These are phyloP conservation scores for Zalophus californianus DNA, from an alignment of 2,797 vertebrate species.

Conservation along the genomic window DNA sequence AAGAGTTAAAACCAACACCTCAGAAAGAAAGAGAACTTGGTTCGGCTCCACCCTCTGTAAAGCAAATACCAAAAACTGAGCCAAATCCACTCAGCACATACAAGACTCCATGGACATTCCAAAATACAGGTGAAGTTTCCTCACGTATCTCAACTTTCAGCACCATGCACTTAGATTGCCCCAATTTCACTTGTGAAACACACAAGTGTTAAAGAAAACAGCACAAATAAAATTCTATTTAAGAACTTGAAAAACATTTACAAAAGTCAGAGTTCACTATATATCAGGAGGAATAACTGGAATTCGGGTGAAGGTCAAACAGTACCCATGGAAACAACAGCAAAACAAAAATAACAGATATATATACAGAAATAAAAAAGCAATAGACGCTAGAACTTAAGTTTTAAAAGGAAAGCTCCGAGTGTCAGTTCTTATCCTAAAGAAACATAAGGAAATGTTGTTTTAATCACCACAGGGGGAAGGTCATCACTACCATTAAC, in stretches of 20 bases:
- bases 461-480: background rate
- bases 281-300: conserved; percentile 53
- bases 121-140: conserved; percentile 70
- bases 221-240: conserved; percentile 25
- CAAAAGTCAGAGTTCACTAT: conserved; percentile 57
- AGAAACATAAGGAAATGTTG: conserved; percentile 39
- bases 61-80: conserved; percentile 72
- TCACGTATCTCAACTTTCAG: conserved; percentile 52
- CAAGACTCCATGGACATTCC: conserved; percentile 20
- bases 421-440: conserved; percentile 48
- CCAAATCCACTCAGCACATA: conserved; percentile 67
- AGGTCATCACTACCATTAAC: background rate
- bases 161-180: conserved; percentile 42
- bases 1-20: conserved; percentile 73
- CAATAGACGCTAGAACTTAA: conserved; percentile 11
- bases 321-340: conserved; percentile 73
- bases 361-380: conserved; percentile 54
- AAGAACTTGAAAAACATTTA: conserved; percentile 56
- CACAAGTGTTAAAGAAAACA: conserved; percentile 18
- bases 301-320: conserved; percentile 68
- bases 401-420: conserved; percentile 39
- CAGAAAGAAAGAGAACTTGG: conserved; percentile 67
- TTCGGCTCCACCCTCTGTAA: conserved; percentile 70
- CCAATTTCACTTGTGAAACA: conserved; percentile 29
- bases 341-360: conserved; percentile 65